A percentile compares a stretch with the other conserved stretches of the same genome.
Conservation (phyloP, 2,888 invertebrate species). For the Coelogynopora nodosa region DNA sequence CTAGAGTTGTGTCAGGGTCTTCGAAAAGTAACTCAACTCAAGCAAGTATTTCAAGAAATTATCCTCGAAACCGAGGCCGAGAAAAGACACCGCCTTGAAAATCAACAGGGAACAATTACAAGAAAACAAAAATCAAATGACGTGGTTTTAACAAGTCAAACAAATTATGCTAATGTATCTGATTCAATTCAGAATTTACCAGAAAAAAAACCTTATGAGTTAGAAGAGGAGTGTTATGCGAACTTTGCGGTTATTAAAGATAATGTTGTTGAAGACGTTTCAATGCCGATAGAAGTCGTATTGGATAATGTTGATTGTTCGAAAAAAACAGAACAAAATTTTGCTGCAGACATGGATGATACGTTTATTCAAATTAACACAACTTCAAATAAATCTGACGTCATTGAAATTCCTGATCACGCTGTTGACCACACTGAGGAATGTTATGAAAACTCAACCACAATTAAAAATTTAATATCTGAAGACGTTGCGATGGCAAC, state of each 20-base stretch:
- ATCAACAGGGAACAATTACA: not conserved
- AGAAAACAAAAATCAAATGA: no score
- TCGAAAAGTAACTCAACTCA: not conserved
- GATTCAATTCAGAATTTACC: no score
- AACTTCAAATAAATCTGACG: not conserved
- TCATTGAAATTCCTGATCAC: not conserved
- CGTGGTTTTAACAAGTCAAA: not conserved
- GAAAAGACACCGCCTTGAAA: not conserved
- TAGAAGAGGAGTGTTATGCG: no score
- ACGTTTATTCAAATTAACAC: not conserved
- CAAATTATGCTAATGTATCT: not conserved
- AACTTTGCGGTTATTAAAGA: no score
- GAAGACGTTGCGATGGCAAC: not conserved
- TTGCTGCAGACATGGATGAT: no score
- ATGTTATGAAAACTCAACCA: no score
- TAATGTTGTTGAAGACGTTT: no score
- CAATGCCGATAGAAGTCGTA: no score
- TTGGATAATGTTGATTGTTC: no score
- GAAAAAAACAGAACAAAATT: no score
- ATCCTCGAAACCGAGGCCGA: not conserved
- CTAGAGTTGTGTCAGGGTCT: constrained; percentile 5
- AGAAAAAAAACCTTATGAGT: no score
- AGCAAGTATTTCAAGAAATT: not conserved
- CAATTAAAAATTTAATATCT: no score
- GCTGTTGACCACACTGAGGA: not conserved